phyloP scores from a whole-genome alignment of 2,888 invertebrate species.

The Trissolcus brochymenae region DNA sequence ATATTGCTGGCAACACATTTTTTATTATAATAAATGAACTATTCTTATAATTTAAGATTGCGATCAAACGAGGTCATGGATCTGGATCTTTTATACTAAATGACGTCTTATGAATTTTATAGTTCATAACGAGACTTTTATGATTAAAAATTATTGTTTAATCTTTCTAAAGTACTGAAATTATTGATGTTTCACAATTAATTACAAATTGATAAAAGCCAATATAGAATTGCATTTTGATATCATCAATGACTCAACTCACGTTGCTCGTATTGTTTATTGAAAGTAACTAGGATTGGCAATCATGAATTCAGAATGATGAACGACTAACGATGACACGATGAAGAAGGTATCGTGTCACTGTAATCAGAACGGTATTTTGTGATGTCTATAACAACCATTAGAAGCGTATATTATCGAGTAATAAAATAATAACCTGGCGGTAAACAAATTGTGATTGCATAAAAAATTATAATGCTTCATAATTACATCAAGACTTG shows the following conservation, averaged over 20 bases:
- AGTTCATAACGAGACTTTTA: no score
- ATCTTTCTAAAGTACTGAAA: background rate
- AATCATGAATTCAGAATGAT: conserved; percentile 62
- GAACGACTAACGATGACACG: conserved; percentile 40
- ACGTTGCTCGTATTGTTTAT: conserved; percentile 14
- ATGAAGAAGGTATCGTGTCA: conserved; percentile 38
- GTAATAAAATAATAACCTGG: conserved; percentile 42
- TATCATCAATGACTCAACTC: conserved; percentile 31
- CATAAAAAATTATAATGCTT: conserved; percentile 30
- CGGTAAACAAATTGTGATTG: conserved; percentile 38
- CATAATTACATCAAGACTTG: no score
- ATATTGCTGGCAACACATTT: no score
- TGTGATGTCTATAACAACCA: conserved; percentile 37
- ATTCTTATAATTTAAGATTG: no score
- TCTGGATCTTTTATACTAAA: background rate
- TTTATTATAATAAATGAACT: no score
- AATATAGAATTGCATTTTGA: conserved; percentile 19
- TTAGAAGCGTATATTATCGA: conserved; percentile 32
- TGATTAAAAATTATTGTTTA: no score
- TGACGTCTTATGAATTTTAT: conserved; percentile 1
- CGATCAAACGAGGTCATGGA: no score
- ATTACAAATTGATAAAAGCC: conserved; percentile 12
- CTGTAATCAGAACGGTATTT: conserved; percentile 46
- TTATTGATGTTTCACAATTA: conserved; percentile 17
- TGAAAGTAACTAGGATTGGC: conserved; percentile 61